phyloP scores from a whole-genome alignment of 2,113 vertebrate genomes.

The Cyphomyrus plagiostoma region DNA sequence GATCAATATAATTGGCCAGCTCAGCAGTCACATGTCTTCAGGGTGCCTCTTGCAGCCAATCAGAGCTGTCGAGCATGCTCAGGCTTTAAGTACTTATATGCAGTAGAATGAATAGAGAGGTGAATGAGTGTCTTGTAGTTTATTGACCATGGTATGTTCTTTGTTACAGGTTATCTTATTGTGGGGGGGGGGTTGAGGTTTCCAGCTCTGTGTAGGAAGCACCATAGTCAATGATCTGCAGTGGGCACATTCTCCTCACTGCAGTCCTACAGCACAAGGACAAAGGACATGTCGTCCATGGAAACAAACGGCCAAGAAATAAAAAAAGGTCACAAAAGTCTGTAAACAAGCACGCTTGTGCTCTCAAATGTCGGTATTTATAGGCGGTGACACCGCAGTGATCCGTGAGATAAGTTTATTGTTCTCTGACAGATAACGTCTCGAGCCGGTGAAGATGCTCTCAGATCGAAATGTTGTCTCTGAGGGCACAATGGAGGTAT shows the following conservation, averaged over 20 bases:
- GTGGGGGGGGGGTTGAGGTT: neutral
- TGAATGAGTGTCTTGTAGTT: slow-evolving; percentile 43
- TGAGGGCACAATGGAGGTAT: neutral
- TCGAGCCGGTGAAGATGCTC: neutral
- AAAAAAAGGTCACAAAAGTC: neutral
- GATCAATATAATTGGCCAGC: slow-evolving; percentile 51
- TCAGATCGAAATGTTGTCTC: slow-evolving; percentile 3
- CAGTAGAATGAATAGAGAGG: slow-evolving; percentile 38
- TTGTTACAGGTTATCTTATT: slow-evolving; percentile 6
- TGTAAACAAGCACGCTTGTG: neutral
- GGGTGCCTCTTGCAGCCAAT: slow-evolving; percentile 37
- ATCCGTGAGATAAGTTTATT: neutral
- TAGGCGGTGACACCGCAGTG: neutral
- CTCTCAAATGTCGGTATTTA: neutral
- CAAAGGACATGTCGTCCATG: neutral
- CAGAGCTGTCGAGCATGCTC: slow-evolving; percentile 26
- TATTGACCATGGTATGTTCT: slow-evolving; percentile 48
- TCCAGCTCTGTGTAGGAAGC: neutral
- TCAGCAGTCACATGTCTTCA: slow-evolving; percentile 25
- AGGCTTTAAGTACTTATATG: slow-evolving; percentile 37
- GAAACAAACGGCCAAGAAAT: neutral
- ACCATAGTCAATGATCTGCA: neutral
- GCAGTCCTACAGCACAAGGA: neutral
- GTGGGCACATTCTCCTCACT: neutral
- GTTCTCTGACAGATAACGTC: slow-evolving; percentile 2